These are phyloP conservation scores for Ceratitis capitata DNA, from an alignment of 1,140 invertebrate species.

Conservation along the genomic window DNA sequence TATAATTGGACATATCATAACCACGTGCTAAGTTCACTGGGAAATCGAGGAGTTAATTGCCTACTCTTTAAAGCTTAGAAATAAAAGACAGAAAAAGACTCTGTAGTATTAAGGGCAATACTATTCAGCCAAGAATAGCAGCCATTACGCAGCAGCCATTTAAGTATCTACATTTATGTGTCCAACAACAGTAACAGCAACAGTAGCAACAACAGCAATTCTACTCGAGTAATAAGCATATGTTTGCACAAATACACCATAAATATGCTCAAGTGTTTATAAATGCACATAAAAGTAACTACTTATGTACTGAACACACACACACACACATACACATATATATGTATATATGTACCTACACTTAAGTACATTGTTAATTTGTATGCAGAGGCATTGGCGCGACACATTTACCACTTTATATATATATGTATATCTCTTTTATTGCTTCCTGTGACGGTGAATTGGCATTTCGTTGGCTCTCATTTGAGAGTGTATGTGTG, in stretches of 20 bases:
- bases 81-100: not conserved
- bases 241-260: conserved; percentile 10
- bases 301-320: not conserved
- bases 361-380: not conserved
- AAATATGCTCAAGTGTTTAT: conserved; percentile 27
- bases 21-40: no score
- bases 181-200: not conserved
- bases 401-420: conserved; percentile 12
- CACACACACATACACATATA: not conserved
- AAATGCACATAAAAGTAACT: not conserved
- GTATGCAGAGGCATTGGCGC: not conserved
- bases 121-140: not conserved
- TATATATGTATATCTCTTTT: conserved; percentile 13
- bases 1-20: no score
- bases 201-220: not conserved
- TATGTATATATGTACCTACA: not conserved
- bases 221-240: not conserved
- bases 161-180: not conserved
- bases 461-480: not conserved
- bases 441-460: conserved; percentile 12
- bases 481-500: not conserved
- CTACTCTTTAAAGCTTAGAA: not conserved
- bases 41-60: not conserved
- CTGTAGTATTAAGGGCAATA: no score
- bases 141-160: not conserved